phyloP scores from a whole-genome alignment of 92 coral and sea anemone species.

The Siderastrea siderea region DNA sequence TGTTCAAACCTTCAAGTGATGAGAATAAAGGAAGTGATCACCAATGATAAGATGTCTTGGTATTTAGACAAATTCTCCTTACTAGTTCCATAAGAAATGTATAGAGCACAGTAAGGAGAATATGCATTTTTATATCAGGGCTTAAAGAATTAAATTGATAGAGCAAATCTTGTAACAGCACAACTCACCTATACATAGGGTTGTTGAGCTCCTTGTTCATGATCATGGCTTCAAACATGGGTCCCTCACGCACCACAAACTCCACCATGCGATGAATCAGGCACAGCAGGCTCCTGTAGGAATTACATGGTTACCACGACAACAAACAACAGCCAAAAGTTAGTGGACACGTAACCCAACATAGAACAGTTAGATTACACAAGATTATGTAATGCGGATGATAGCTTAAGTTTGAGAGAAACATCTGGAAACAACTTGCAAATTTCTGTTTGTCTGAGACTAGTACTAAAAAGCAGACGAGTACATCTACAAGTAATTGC shows the following conservation, averaged over 20 bases:
- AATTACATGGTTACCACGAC: slow-evolving; percentile 63
- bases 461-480: too few relatives aligned
- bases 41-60: too few relatives aligned
- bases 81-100: too few relatives aligned
- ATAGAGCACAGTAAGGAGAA: too few relatives aligned
- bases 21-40: too few relatives aligned
- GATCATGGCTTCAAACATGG: slow-evolving; percentile 99
- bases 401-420: background rate
- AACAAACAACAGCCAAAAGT: slow-evolving; percentile 55
- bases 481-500: too few relatives aligned
- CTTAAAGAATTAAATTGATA: background rate
- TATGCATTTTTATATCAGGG: too few relatives aligned
- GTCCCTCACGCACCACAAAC: slow-evolving; percentile 99
- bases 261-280: slow-evolving; percentile 95
- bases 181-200: slow-evolving; percentile 83
- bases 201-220: slow-evolving; percentile 99
- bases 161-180: background rate
- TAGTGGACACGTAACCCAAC: slow-evolving; percentile 53
- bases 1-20: too few relatives aligned
- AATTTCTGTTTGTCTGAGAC: background rate
- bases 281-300: slow-evolving; percentile 91
- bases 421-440: background rate
- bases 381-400: background rate
- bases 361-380: background rate
- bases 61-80: too few relatives aligned